phyloP scores from a whole-genome alignment of 2,888 invertebrate species.

The Zygothrica quintamaculata region DNA sequence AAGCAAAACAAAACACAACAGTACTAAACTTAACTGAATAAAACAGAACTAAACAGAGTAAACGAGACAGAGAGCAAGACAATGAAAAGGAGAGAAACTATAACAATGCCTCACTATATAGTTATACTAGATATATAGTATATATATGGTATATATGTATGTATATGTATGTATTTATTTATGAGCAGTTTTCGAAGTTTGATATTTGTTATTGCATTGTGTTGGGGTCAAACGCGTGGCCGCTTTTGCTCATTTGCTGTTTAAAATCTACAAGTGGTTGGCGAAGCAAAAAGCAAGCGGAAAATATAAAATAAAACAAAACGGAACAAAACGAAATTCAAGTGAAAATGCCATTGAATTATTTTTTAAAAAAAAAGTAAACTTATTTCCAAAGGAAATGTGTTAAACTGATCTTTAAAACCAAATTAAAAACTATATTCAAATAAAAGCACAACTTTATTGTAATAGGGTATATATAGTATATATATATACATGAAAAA shows the following conservation, averaged over 20 bases:
- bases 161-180: slow-evolving; percentile 53
- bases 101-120: slow-evolving; percentile 45
- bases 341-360: slow-evolving; percentile 57
- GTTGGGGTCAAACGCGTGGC: slow-evolving; percentile 71
- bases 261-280: slow-evolving; percentile 76
- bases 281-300: slow-evolving; percentile 23
- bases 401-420: no score
- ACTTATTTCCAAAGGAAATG: slow-evolving; percentile 23
- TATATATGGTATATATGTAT: slow-evolving; percentile 13
- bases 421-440: no score
- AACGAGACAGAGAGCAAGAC: slow-evolving; percentile 28
- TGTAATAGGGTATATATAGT: no score
- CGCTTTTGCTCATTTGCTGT: slow-evolving; percentile 48
- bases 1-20: slow-evolving; percentile 60
- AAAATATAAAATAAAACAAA: slow-evolving; percentile 7
- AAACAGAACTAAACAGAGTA: slow-evolving; percentile 11
- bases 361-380: no score
- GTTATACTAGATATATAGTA: slow-evolving; percentile 6
- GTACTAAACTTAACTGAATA: slow-evolving; percentile 59
- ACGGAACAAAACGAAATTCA: slow-evolving; percentile 23
- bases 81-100: neutral
- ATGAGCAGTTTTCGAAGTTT: slow-evolving; percentile 68
- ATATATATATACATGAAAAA: slow-evolving; percentile 1
- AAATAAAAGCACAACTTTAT: no score
- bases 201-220: slow-evolving; percentile 25